Evolutionary conservation across 2,113 vertebrate species (phyloP), one percentile per base, ranked within the genome.

Genomic region (Haemorhous mexicanus): DNA sequence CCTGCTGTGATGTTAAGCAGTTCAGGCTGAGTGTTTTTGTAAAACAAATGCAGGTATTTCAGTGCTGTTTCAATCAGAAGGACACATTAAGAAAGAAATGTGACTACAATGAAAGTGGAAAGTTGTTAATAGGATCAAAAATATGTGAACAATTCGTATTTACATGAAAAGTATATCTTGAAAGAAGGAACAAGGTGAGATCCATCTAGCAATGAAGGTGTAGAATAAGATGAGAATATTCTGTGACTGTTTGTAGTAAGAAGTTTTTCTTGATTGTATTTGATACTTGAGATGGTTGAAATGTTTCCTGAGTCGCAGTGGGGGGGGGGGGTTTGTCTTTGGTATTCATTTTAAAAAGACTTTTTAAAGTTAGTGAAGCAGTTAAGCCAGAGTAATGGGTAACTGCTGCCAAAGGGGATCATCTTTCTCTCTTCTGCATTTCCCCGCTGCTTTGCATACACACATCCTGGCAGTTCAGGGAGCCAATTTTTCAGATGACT

Each of bases 281-380:
- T 90, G 23, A 30, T 75, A 16, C 17, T 39, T 50, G 52, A 90
- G 33, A 10, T 11, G 6, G 16, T 44, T 47, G 41, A 82, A 90
- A 52, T 77, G 20, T 56, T 90, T 86, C 7, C 10, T 43, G 14
- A 52, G 10, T 90, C 39, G 43, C 59, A 27, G 8, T 7, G 11
- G 7, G 30, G 7, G 4, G 30, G 7, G 4, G 2, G 2, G 0
- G 3, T 15, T 23, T 39, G 5, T 22, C 20, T 14, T 79, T 85
- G 16, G 2, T 44, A 47, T n/a, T 85, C 0, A 46, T 94, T 88
- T 88, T 32, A 1, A 80, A 75, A 84, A 62, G 10, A 10, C 2
- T 7, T 22, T 24, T 62, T 66, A 43, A 68, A 41, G 84, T 64
- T n/a, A 44, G 24, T 28, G 52, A 39, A 84, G 41, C 30, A 56